Evolutionary conservation across 2,888 invertebrate species (phyloP).

Genomic region (Charanyca ferruginea): DNA sequence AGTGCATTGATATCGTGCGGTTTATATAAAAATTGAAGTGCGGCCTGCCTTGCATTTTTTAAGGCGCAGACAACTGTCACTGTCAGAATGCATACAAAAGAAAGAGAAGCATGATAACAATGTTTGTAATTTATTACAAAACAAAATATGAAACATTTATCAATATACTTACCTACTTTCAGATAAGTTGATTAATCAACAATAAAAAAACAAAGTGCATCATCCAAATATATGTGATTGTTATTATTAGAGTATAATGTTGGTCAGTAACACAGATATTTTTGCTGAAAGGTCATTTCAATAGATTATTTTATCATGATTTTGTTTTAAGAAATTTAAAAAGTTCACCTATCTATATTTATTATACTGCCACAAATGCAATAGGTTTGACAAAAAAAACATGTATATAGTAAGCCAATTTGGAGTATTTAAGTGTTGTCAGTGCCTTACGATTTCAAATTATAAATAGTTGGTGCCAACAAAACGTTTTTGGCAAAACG

Average conservation of each 20-base stretch:
- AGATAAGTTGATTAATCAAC: background rate
- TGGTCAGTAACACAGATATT: too few species aligned
- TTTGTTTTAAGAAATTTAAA: too few species aligned
- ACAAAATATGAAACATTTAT: background rate
- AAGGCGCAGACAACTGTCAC: too few species aligned
- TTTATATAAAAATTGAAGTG: too few species aligned
- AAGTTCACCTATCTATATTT: too few species aligned
- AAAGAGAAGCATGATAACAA: background rate
- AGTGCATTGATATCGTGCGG: too few species aligned
- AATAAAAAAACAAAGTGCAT: too few species aligned
- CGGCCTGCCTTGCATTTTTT: too few species aligned
- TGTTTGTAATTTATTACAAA: background rate
- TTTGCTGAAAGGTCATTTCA: background rate
- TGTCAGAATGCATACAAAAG: background rate
- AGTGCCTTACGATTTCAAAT: constrained; percentile 11
- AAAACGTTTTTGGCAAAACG: constrained; percentile 43
- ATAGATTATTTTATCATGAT: background rate
- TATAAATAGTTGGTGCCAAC: constrained; percentile 33
- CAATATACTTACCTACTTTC: background rate
- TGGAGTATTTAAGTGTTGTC: background rate
- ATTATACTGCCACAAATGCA: too few species aligned
- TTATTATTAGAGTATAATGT: background rate
- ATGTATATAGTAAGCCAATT: background rate
- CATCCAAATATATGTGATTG: background rate
- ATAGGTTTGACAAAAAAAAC: too few species aligned